A percentile compares a stretch with the other conserved stretches of the same genome.
Evolutionary conservation across 2,113 vertebrate species (phyloP).

Genomic region (Myotis lucifugus): DNA sequence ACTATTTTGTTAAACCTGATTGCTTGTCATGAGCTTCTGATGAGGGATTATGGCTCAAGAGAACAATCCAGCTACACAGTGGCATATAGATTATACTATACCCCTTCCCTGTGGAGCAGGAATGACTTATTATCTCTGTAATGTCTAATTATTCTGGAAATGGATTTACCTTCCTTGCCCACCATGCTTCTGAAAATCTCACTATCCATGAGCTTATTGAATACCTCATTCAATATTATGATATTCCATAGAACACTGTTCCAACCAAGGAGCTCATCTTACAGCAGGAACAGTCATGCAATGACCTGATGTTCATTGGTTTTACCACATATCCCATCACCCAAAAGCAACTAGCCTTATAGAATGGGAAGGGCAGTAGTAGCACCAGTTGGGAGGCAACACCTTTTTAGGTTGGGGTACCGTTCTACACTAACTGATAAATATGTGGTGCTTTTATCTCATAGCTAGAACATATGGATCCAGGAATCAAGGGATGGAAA

Average conservation of each 20-base stretch:
- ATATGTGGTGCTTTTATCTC: not conserved
- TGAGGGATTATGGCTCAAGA: constrained; percentile 7
- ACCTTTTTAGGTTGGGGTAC: not conserved
- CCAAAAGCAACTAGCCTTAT: not conserved
- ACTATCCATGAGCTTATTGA: not conserved
- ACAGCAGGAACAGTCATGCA: constrained; percentile 4
- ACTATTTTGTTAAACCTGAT: not conserved
- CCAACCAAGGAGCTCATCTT: not conserved
- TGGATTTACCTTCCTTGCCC: not conserved
- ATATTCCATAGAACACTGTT: not conserved
- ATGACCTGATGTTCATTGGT: not conserved
- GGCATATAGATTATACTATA: constrained; percentile 11
- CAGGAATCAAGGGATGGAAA: not conserved
- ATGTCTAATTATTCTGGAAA: constrained; percentile 24
- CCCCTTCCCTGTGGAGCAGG: not conserved
- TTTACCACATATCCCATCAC: not conserved
- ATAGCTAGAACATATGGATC: not conserved
- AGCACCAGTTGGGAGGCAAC: not conserved
- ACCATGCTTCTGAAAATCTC: not conserved
- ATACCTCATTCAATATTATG: not conserved
- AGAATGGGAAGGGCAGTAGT: not conserved
- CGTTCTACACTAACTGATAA: constrained; percentile 3
- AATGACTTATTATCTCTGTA: constrained; percentile 16
- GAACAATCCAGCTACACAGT: not conserved
- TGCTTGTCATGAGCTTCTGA: constrained; percentile 10